A percentile compares a stretch with the other conserved stretches of the same genome.
Evolutionary conservation across 2,888 invertebrate species (phyloP).

Genomic region (Drosophila macrothrix): DNA sequence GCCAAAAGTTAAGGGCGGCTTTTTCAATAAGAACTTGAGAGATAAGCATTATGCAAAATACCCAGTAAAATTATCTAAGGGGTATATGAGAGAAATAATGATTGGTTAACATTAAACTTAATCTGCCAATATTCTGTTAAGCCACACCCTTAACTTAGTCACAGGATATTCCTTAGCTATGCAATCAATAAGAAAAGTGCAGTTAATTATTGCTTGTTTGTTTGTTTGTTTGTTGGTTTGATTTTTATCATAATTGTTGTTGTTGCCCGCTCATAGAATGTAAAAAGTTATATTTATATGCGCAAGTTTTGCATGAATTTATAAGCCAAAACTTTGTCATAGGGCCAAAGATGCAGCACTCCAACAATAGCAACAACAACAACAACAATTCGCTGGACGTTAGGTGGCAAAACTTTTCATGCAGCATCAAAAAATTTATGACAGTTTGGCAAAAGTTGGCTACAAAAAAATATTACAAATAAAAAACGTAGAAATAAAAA

Average conservation of each 20-base stretch:
- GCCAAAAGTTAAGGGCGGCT: slow-evolving; percentile 42
- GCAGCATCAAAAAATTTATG: slow-evolving; percentile 80
- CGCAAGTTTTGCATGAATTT: slow-evolving; percentile 81
- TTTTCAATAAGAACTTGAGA: not conserved
- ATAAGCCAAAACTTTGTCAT: slow-evolving; percentile 76
- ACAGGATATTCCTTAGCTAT: not conserved
- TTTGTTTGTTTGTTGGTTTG: slow-evolving; percentile 38
- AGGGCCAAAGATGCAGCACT: slow-evolving; percentile 47
- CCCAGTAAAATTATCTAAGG: not conserved
- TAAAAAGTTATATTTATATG: slow-evolving; percentile 74
- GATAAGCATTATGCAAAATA: slow-evolving; percentile 1
- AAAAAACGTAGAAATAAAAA: not conserved
- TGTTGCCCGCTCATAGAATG: slow-evolving; percentile 40
- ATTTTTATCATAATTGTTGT: slow-evolving; percentile 33
- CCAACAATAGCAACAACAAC: slow-evolving; percentile 24
- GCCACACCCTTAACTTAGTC: not conserved
- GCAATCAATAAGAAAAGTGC: slow-evolving; percentile 15
- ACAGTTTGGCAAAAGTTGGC: slow-evolving; percentile 75
- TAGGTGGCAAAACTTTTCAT: slow-evolving; percentile 59
- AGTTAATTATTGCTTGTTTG: slow-evolving; percentile 45
- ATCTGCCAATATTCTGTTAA: not conserved
- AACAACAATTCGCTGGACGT: slow-evolving; percentile 15
- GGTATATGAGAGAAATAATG: not conserved
- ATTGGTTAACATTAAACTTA: not conserved
- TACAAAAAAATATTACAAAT: slow-evolving; percentile 41